Conservation (phyloP, 2,888 invertebrate species). For the Parnassius mnemosyne region DNA sequence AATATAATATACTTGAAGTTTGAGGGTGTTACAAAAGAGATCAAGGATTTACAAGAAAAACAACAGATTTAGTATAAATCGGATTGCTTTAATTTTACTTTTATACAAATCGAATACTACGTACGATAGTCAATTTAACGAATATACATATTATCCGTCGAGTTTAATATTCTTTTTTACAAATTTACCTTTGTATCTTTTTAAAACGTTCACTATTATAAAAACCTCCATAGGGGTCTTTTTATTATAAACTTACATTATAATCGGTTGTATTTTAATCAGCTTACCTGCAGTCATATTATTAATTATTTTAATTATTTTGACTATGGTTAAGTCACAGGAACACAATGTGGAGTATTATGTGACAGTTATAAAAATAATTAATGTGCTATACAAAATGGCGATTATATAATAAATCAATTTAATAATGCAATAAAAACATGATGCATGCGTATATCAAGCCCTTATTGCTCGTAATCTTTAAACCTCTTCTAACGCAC, state of each 20-base stretch:
- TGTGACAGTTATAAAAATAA: slow-evolving; percentile 43
- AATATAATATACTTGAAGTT: not conserved
- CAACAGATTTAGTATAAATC: slow-evolving; percentile 71
- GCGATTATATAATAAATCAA: slow-evolving; percentile 25
- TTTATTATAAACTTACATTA: slow-evolving; percentile 77
- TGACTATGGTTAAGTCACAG: slow-evolving; percentile 65
- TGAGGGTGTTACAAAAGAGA: not conserved
- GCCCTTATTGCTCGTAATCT: slow-evolving; percentile 1
- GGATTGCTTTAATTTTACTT: slow-evolving; percentile 81
- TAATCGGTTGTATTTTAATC: slow-evolving; percentile 59
- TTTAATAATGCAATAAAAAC: not conserved
- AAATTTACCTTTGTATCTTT: slow-evolving; percentile 76
- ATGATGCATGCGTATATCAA: not conserved
- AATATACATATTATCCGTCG: slow-evolving; percentile 76
- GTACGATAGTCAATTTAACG: slow-evolving; percentile 79
- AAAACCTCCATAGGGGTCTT: slow-evolving; percentile 78
- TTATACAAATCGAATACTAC: slow-evolving; percentile 81
- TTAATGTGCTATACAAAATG: slow-evolving; percentile 25
- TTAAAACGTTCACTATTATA: slow-evolving; percentile 70
- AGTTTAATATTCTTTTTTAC: slow-evolving; percentile 66
- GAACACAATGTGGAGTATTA: slow-evolving; percentile 66
- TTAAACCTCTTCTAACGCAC: no score
- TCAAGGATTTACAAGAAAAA: slow-evolving; percentile 50
- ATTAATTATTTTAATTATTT: slow-evolving; percentile 57
- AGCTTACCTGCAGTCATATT: slow-evolving; percentile 70